These are phyloP conservation scores for Eurystomus glaucurus DNA, from an alignment of 2,797 vertebrate species.

Conservation along the genomic window DNA sequence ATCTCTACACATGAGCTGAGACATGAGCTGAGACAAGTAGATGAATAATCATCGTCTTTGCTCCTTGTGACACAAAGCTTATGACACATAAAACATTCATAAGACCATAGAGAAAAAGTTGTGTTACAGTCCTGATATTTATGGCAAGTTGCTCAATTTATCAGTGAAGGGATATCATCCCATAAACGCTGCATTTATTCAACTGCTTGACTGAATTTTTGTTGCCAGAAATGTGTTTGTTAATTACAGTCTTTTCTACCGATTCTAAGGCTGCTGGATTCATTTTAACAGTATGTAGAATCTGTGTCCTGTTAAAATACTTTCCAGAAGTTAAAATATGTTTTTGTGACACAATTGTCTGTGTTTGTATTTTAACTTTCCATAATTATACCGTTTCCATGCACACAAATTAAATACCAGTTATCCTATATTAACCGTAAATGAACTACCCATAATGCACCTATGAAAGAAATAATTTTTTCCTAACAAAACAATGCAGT, in stretches of 20 bases:
- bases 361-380: conserved; percentile 34
- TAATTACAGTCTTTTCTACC: not conserved
- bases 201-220: not conserved
- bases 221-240: conserved; percentile 20
- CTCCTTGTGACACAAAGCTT: not conserved
- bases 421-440: not conserved
- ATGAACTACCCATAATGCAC: not conserved
- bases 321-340: conserved; percentile 38
- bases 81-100: not conserved
- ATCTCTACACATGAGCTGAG: not conserved
- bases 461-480: not conserved
- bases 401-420: not conserved
- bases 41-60: not conserved
- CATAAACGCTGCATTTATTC: conserved; percentile 5
- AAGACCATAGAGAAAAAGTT: not conserved
- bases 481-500: not conserved
- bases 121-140: not conserved
- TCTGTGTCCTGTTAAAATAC: conserved; percentile 30
- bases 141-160: not conserved
- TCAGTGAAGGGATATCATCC: not conserved
- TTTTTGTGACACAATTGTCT: conserved; percentile 43
- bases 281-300: not conserved
- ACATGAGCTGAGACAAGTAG: not conserved
- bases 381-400: not conserved
- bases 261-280: not conserved